Percentiles rank a stretch among this genome's conserved stretches.
These are phyloP conservation scores for Drosophila grimshawi DNA, from an alignment of 1,140 invertebrate species.

Conservation along the genomic window DNA sequence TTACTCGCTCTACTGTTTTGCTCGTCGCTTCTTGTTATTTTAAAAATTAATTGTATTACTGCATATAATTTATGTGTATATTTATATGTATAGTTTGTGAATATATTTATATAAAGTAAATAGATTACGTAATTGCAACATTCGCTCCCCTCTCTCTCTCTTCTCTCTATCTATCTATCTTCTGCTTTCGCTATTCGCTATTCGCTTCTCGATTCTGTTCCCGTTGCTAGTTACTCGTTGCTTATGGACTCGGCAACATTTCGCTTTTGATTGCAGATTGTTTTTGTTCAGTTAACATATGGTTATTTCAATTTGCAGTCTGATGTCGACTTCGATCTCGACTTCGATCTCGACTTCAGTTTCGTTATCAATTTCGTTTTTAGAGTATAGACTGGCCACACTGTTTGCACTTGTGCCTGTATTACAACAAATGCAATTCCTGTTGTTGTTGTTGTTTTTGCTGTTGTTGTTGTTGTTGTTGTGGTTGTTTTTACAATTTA, in stretches of 20 bases:
- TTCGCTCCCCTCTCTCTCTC: constrained; percentile 23
- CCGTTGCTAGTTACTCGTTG: not conserved
- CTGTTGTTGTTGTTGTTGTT: constrained; percentile 2
- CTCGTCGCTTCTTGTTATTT: constrained; percentile 23
- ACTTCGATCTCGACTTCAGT: constrained; percentile 9
- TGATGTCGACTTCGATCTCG: constrained; percentile 18
- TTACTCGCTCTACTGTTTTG: constrained; percentile 11
- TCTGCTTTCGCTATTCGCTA: not conserved
- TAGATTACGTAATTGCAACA: constrained; percentile 81
- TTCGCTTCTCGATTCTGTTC: constrained; percentile 1
- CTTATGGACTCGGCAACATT: constrained; percentile 16
- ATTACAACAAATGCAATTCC: constrained; percentile 10
- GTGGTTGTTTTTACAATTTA: constrained; percentile 55
- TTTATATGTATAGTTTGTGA: constrained; percentile 65
- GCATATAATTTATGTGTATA: constrained; percentile 71
- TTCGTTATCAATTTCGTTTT: constrained; percentile 5
- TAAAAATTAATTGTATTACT: constrained; percentile 70
- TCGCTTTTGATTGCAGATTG: constrained; percentile 32
- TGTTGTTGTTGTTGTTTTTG: constrained; percentile 14
- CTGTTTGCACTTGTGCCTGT: constrained; percentile 18
- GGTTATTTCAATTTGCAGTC: constrained; percentile 24
- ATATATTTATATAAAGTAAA: constrained; percentile 77
- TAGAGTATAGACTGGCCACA: constrained; percentile 16
- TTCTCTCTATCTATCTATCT: constrained; percentile 15
- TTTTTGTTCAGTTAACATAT: constrained; percentile 51